Conservation (phyloP, 1,140 invertebrate species). For the Druon quercuslanigerum region DNA sequence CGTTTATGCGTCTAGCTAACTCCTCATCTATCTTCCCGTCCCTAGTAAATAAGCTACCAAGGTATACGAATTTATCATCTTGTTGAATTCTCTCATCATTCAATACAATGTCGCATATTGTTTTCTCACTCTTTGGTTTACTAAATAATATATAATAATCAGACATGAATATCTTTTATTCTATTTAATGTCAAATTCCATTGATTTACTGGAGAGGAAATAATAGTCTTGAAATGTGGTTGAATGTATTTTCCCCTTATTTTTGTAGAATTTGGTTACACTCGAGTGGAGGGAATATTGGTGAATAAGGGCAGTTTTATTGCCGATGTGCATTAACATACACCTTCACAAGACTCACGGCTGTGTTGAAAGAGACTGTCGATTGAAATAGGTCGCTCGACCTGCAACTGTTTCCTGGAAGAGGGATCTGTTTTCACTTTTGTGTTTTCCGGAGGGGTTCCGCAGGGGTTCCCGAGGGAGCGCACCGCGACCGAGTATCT, state of each 20-base stretch:
- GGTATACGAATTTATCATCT: no score
- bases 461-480: slow-evolving; percentile 69
- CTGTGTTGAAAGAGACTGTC: slow-evolving; percentile 4
- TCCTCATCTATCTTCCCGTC: no score
- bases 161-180: background rate
- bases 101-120: no score
- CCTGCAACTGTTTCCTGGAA: slow-evolving; percentile 54
- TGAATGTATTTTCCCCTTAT: slow-evolving; percentile 7
- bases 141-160: no score
- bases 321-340: slow-evolving; percentile 22
- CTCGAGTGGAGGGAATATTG: slow-evolving; percentile 6
- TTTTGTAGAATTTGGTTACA: background rate
- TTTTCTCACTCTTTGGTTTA: no score
- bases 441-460: slow-evolving; percentile 66
- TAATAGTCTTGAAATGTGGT: background rate
- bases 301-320: slow-evolving; percentile 4
- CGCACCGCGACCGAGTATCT: slow-evolving; percentile 60
- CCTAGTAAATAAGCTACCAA: no score
- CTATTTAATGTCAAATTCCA: background rate
- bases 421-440: slow-evolving; percentile 67
- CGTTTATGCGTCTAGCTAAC: no score
- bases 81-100: no score
- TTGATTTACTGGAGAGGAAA: background rate
- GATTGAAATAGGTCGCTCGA: slow-evolving; percentile 46
- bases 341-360: slow-evolving; percentile 7